These are phyloP conservation scores for Rissa tridactyla DNA, from an alignment of 2,113 vertebrate genomes.

Conservation along the genomic window DNA sequence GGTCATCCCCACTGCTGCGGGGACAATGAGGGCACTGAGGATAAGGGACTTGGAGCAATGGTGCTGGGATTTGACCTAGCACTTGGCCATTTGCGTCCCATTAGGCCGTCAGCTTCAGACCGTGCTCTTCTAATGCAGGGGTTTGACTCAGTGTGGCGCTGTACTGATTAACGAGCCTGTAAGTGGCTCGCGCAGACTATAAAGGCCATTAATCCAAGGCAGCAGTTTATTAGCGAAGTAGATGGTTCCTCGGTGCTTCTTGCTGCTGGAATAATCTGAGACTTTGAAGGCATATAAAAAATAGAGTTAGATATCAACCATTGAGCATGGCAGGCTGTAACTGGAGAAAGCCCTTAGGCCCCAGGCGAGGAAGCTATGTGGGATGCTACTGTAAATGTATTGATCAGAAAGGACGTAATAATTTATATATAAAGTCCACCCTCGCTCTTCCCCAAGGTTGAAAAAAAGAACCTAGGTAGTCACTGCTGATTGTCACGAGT, in stretches of 20 bases:
- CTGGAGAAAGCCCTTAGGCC: not conserved
- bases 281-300: constrained; percentile 15
- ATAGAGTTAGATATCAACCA: not conserved
- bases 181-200: not conserved
- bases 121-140: accelerated
- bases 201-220: not conserved
- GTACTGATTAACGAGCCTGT: not conserved
- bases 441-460: not conserved
- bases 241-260: not conserved
- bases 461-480: not conserved
- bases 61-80: not conserved
- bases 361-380: not conserved
- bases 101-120: not conserved
- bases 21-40: not conserved
- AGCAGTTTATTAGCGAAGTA: not conserved
- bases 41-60: not conserved
- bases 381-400: not conserved
- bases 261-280: constrained; percentile 10
- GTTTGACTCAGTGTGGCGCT: not conserved
- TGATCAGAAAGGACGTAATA: constrained; percentile 30
- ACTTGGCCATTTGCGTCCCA: not conserved
- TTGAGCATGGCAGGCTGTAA: not conserved
- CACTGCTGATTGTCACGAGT: not conserved
- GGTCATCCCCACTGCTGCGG: not conserved
- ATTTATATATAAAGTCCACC: constrained; percentile 32